A percentile compares a stretch with the other conserved stretches of the same genome.
These are phyloP conservation scores for Sarotherodon lohbergeri DNA, from an alignment of 2,113 vertebrate species.

Conservation along the genomic window DNA sequence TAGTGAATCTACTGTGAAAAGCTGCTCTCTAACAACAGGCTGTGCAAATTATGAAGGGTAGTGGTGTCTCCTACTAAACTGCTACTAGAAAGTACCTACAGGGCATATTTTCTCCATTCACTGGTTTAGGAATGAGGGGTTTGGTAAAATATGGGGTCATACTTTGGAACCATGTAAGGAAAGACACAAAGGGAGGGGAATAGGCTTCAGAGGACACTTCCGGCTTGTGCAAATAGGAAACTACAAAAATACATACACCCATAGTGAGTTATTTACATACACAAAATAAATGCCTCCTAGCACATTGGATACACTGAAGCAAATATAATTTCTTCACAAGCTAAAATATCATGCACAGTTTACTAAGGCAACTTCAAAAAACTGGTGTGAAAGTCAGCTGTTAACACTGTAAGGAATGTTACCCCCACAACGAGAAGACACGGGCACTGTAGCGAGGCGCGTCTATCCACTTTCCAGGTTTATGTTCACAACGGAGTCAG, in stretches of 20 bases:
- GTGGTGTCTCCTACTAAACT: background rate
- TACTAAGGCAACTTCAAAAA: slow-evolving; percentile 64
- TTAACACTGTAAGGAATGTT: slow-evolving; percentile 10
- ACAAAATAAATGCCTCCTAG: slow-evolving; percentile 33
- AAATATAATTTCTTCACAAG: slow-evolving; percentile 48
- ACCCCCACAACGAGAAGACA: background rate
- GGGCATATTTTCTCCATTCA: background rate
- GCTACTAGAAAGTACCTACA: background rate
- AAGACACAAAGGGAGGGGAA: slow-evolving; percentile 27
- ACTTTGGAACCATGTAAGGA: background rate
- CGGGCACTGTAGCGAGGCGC: background rate
- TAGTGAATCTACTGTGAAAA: background rate
- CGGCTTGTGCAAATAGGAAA: slow-evolving; percentile 71
- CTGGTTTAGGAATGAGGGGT: background rate
- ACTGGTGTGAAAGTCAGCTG: slow-evolving; percentile 18
- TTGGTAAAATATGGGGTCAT: background rate
- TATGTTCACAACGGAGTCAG: background rate
- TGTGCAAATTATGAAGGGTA: background rate
- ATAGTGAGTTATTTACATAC: slow-evolving; percentile 38
- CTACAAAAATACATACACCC: slow-evolving; percentile 18
- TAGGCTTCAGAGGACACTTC: slow-evolving; percentile 66
- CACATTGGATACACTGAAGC: slow-evolving; percentile 35
- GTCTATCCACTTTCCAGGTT: background rate
- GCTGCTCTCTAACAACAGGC: background rate
- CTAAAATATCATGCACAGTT: slow-evolving; percentile 52